phyloP scores from a whole-genome alignment of 1,140 invertebrate species.

The Drosophila guanche region DNA sequence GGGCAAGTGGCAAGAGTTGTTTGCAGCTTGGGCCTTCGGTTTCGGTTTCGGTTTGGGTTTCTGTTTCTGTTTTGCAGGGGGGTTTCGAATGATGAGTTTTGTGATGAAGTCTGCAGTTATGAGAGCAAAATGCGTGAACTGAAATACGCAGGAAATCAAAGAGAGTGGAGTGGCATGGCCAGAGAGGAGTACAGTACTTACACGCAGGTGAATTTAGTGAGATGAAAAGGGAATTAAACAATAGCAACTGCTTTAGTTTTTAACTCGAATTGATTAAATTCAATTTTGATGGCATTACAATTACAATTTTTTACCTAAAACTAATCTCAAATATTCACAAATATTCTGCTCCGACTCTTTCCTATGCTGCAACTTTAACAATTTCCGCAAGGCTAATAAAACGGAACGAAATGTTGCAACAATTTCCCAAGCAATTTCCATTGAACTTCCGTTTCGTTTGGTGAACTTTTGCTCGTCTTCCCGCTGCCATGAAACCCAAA shows the following conservation, averaged over 20 bases:
- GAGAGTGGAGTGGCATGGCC: background rate
- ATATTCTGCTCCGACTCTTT: background rate
- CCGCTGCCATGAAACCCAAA: constrained; percentile 16
- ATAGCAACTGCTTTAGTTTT: no score
- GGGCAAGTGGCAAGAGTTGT: constrained; percentile 26
- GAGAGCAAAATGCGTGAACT: constrained; percentile 18
- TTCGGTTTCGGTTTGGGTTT: background rate
- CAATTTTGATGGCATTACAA: no score
- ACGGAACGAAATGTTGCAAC: constrained; percentile 6
- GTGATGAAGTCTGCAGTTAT: constrained; percentile 25
- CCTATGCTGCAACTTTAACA: constrained; percentile 1
- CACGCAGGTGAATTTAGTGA: no score
- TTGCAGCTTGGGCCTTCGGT: constrained; percentile 1
- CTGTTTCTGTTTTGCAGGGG: background rate
- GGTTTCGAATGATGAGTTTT: constrained; percentile 27
- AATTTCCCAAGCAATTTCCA: constrained; percentile 29
- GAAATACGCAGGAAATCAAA: constrained; percentile 1
- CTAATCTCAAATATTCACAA: background rate
- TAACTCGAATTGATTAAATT: no score
- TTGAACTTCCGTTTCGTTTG: constrained; percentile 33
- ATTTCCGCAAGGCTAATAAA: constrained; percentile 19
- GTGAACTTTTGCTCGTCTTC: background rate
- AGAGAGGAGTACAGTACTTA: no score
- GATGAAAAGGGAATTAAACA: no score
- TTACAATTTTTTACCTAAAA: background rate